Conservation (phyloP, 2,113 vertebrate genomes). For the Pseudopipra pipra region DNA sequence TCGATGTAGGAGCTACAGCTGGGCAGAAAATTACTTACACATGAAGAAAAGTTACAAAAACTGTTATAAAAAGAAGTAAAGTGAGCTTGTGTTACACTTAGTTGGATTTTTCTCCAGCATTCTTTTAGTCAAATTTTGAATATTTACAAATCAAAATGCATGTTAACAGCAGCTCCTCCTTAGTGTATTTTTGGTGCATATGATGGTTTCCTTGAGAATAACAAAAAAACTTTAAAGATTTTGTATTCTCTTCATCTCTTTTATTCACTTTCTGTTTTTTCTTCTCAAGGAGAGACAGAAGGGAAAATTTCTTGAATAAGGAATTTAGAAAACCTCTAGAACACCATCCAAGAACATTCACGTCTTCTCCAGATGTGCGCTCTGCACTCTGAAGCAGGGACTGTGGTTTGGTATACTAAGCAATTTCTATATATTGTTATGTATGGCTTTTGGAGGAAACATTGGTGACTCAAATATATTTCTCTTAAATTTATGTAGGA, state of each 20-base stretch:
- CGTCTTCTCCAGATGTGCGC: not conserved
- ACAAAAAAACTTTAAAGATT: not conserved
- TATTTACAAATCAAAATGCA: not conserved
- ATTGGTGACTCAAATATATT: not conserved
- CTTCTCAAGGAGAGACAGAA: not conserved
- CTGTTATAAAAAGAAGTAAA: not conserved
- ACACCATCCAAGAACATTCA: not conserved
- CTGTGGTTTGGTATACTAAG: constrained; percentile 29
- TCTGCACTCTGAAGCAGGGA: constrained; percentile 2
- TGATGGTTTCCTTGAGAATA: not conserved
- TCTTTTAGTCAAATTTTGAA: not conserved
- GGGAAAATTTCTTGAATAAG: not conserved
- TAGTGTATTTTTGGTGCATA: not conserved
- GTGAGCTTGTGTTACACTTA: not conserved
- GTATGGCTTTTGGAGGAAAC: not conserved
- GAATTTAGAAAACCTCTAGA: not conserved
- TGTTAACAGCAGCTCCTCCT: not conserved
- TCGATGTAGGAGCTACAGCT: not conserved
- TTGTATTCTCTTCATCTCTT: not conserved
- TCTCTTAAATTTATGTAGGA: not conserved
- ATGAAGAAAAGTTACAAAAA: not conserved
- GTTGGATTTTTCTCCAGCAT: not conserved
- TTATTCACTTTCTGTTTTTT: not conserved
- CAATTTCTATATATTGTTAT: not conserved
- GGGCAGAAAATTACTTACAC: not conserved